These are phyloP conservation scores for Cherax destructor DNA, from an alignment of 1,140 invertebrate genomes.

Conservation along the genomic window DNA sequence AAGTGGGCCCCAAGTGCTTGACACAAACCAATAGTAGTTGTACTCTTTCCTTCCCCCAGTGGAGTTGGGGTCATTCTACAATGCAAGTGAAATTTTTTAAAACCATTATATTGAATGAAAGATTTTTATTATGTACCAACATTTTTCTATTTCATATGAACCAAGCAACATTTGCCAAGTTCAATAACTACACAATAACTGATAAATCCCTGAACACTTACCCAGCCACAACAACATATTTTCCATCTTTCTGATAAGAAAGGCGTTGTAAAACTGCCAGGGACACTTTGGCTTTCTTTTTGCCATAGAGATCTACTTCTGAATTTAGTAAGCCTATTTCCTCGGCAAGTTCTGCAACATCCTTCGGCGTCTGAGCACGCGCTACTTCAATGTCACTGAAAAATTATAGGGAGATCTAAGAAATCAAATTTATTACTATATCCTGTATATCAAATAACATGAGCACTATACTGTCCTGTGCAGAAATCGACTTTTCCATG, in stretches of 20 bases:
- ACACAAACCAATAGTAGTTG: constrained; percentile 93
- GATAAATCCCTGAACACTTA: constrained; percentile 75
- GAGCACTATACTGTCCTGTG: too few species aligned
- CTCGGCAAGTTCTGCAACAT: constrained; percentile 84
- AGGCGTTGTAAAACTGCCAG: constrained; percentile 88
- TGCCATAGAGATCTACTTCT: constrained; percentile 94
- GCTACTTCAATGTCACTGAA: constrained; percentile 92
- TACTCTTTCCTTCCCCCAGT: constrained; percentile 97
- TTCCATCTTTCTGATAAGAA: constrained; percentile 83
- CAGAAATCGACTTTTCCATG: too few species aligned
- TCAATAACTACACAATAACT: not conserved
- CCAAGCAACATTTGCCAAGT: not conserved
- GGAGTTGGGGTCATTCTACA: constrained; percentile 95
- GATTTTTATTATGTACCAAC: not conserved
- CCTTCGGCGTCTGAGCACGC: constrained; percentile 90
- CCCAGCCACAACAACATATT: constrained; percentile 97
- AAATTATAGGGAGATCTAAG: not conserved
- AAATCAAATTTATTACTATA: not conserved
- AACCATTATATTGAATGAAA: not conserved
- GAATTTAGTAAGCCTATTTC: constrained; percentile 89
- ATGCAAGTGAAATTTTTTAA: not conserved
- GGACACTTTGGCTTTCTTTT: constrained; percentile 96
- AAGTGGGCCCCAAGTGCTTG: constrained; percentile 93
- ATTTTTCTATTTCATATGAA: not conserved
- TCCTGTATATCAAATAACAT: not conserved